Conservation (phyloP, 2,888 invertebrate species). For the Charanyca ferruginea region DNA sequence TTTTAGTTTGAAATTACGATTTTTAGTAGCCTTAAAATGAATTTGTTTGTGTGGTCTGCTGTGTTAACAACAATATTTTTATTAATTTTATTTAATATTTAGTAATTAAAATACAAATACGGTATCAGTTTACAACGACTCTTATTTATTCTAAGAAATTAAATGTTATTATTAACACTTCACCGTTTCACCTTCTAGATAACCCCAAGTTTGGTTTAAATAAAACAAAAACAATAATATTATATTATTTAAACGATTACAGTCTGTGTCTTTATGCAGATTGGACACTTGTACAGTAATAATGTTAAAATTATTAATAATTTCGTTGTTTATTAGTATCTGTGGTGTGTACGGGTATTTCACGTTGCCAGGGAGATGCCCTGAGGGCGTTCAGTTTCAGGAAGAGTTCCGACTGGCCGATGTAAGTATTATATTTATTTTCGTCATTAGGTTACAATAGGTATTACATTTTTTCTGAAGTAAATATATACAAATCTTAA, state of each 20-base stretch:
- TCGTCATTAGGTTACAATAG: no score
- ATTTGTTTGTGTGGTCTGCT: no score
- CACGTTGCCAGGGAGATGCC: conserved; percentile 81
- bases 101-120: not conserved
- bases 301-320: conserved; percentile 71
- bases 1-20: not conserved
- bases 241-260: conserved; percentile 18
- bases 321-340: conserved; percentile 59
- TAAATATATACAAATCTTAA: no score
- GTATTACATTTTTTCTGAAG: no score
- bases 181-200: conserved; percentile 48
- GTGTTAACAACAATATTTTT: not conserved
- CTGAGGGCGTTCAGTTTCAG: conserved; percentile 76
- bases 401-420: conserved; percentile 80
- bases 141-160: conserved; percentile 43
- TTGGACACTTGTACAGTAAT: conserved; percentile 22
- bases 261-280: conserved; percentile 8
- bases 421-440: conserved; percentile 68
- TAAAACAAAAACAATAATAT: conserved; percentile 21
- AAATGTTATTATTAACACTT: conserved; percentile 12
- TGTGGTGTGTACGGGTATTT: conserved; percentile 77
- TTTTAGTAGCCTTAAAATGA: not conserved
- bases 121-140: conserved; percentile 13
- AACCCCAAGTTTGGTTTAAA: conserved; percentile 41
- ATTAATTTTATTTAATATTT: not conserved